phyloP scores from a whole-genome alignment of 2,113 vertebrate species.

The Naja naja region DNA sequence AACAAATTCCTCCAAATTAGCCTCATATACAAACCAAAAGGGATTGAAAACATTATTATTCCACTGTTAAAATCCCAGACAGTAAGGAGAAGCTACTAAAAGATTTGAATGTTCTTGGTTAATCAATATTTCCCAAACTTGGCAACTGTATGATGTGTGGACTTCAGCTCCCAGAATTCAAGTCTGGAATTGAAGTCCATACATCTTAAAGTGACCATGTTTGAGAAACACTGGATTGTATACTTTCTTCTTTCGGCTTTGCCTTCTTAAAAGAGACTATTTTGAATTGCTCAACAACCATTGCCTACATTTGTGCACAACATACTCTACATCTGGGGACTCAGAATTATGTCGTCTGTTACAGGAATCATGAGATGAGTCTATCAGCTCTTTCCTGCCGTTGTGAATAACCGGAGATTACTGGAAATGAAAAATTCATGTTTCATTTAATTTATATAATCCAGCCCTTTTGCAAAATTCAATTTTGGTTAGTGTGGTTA shows the following conservation, averaged over 20 bases:
- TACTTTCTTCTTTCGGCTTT: background rate
- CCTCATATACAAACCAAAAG: background rate
- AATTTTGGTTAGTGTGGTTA: background rate
- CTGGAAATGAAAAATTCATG: background rate
- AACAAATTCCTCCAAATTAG: background rate
- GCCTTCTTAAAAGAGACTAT: background rate
- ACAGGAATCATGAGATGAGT: background rate
- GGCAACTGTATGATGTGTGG: background rate
- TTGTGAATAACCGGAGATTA: background rate
- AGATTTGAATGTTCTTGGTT: background rate
- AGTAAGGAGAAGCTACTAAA: background rate
- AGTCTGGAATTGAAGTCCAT: background rate
- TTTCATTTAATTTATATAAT: background rate
- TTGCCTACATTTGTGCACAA: background rate
- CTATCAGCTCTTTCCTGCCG: background rate
- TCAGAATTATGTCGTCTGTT: background rate
- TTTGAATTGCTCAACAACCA: background rate
- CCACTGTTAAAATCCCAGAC: background rate
- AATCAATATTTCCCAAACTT: background rate
- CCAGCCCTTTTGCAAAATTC: background rate
- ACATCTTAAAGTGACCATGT: background rate
- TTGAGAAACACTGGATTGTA: background rate
- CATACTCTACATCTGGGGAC: background rate
- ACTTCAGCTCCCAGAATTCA: background rate
- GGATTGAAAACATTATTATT: background rate